These are phyloP conservation scores for Lagodon rhomboides DNA, from an alignment of 2,797 vertebrate species.

Conservation along the genomic window DNA sequence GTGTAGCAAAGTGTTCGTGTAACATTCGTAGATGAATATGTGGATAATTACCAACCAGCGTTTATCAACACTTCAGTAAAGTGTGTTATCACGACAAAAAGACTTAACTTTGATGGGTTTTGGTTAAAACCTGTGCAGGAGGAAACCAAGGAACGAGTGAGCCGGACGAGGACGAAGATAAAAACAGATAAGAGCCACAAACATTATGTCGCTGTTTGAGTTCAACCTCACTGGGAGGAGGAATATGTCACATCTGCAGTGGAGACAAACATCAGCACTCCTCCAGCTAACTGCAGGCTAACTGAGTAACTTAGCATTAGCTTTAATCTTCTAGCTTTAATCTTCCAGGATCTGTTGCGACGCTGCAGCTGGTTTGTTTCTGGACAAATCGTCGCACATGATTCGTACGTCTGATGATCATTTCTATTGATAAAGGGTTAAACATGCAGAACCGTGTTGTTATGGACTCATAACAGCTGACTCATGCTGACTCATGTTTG, in stretches of 20 bases:
- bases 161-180: background rate
- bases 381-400: too few relatives aligned
- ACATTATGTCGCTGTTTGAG: too few relatives aligned
- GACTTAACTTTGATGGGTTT: background rate
- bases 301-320: background rate
- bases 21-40: slow-evolving; percentile 8
- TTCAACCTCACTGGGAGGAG: too few relatives aligned
- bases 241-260: background rate
- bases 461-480: too few relatives aligned
- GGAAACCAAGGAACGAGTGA: background rate
- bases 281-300: background rate
- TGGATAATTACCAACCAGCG: too few relatives aligned
- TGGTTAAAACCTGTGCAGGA: background rate
- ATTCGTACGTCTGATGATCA: too few relatives aligned
- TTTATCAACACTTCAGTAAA: background rate
- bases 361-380: too few relatives aligned
- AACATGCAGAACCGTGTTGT: too few relatives aligned
- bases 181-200: background rate
- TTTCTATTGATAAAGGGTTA: too few relatives aligned
- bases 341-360: too few relatives aligned
- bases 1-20: background rate
- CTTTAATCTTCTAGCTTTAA: background rate
- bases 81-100: slow-evolving; percentile 6
- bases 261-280: slow-evolving; percentile 16
- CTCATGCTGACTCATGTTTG: too few relatives aligned